phyloP scores from a whole-genome alignment of 2,113 vertebrate species.

The Periophthalmodon schlosseri region DNA sequence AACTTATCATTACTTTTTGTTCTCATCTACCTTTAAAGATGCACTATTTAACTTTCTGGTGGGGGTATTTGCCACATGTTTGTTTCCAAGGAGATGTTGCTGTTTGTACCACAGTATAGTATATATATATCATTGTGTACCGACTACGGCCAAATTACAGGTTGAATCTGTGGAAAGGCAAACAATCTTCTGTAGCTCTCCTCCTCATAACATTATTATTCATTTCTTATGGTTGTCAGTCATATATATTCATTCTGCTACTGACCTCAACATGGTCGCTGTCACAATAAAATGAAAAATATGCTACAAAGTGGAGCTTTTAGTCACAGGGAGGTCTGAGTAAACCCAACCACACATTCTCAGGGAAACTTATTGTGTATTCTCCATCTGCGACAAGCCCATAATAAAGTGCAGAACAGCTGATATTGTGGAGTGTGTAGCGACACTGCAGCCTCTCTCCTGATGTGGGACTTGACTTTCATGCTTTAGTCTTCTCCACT shows the following conservation, averaged over 20 bases:
- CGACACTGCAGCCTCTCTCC: conserved; percentile 17
- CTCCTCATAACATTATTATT: no score
- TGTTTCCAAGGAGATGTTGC: no score
- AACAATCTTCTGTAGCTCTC: no score
- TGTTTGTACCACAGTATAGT: no score
- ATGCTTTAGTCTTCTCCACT: conserved; percentile 58
- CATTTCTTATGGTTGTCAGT: neutral
- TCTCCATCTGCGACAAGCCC: conserved; percentile 5
- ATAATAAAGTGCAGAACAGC: neutral
- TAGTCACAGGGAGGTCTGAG: conserved; percentile 29
- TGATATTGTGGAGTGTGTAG: conserved; percentile 2
- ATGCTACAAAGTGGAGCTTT: conserved; percentile 20
- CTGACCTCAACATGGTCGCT: neutral
- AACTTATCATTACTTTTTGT: no score
- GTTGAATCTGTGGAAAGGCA: no score
- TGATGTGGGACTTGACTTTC: conserved; percentile 49
- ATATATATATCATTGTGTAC: no score
- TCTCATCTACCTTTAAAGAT: no score
- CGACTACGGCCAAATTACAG: no score
- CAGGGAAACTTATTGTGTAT: conserved; percentile 4
- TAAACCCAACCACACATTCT: conserved; percentile 12
- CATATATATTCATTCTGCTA: neutral
- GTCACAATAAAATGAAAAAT: conserved; percentile 21
- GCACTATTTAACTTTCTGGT: no score
- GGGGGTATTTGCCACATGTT: no score